phyloP scores from a whole-genome alignment of 2,113 vertebrate genomes.

The Tragulus kanchil region DNA sequence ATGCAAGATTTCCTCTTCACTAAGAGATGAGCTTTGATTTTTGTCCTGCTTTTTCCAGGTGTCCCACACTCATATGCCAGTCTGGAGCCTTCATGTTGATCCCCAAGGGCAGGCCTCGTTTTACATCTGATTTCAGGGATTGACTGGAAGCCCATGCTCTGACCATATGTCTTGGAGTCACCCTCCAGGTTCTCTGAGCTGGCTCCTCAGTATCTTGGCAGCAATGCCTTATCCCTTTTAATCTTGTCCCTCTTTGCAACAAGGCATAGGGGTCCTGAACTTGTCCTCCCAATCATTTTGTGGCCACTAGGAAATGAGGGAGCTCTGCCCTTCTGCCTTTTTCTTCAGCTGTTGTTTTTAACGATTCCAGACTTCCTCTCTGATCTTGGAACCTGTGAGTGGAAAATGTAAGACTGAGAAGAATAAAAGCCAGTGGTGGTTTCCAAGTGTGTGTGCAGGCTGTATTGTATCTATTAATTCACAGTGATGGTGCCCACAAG shows the following conservation, averaged over 20 bases:
- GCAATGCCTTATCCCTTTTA: neutral
- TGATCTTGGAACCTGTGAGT: constrained; percentile 51
- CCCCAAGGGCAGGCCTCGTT: neutral
- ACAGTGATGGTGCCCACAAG: neutral
- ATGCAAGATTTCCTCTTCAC: constrained; percentile 64
- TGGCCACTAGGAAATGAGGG: constrained; percentile 36
- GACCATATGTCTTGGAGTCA: constrained; percentile 21
- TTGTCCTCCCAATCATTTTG: neutral
- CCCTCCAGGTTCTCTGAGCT: constrained; percentile 34
- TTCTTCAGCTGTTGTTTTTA: constrained; percentile 27
- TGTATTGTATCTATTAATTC: constrained; percentile 8
- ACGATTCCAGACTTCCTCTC: constrained; percentile 46
- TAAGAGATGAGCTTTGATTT: constrained; percentile 61
- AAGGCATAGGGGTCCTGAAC: neutral
- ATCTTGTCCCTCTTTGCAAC: neutral
- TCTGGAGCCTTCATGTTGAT: neutral
- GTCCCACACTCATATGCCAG: constrained; percentile 17
- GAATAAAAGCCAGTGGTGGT: neutral
- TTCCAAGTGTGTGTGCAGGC: neutral
- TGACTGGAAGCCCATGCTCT: neutral
- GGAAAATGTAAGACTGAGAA: constrained; percentile 22
- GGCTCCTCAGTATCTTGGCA: neutral
- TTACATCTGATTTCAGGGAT: neutral
- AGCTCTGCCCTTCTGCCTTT: neutral
- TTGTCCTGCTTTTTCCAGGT: constrained; percentile 56